A percentile compares a stretch with the other conserved stretches of the same genome.
Conservation (phyloP, 2,797 vertebrate genomes). For the Myripristis murdjan region DNA sequence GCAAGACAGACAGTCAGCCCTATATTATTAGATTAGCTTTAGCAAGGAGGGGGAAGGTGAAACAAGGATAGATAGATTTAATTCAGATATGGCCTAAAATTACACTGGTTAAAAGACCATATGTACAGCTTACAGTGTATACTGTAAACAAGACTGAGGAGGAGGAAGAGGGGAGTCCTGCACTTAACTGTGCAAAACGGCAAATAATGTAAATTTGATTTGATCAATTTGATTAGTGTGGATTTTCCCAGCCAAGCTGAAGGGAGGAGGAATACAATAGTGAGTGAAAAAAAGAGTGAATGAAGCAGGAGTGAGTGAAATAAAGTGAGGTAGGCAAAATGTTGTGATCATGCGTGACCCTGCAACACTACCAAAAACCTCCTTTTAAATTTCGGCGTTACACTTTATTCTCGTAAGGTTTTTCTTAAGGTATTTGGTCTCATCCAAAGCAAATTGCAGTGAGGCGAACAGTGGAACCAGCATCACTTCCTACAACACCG, state of each 20-base stretch:
- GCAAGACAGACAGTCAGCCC: conserved; percentile 11
- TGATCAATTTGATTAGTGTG: neutral
- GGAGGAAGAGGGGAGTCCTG: neutral
- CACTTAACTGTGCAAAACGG: neutral
- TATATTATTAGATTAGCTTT: conserved; percentile 13
- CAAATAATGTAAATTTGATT: neutral
- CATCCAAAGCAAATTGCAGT: neutral
- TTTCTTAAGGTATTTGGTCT: too few species aligned
- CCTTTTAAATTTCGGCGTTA: too few species aligned
- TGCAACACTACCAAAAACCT: conserved; percentile 11
- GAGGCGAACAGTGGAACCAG: too few species aligned
- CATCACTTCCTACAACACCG: too few species aligned
- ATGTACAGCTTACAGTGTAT: too few species aligned
- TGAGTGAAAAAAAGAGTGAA: conserved; percentile 7
- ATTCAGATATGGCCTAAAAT: too few species aligned
- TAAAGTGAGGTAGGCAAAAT: conserved; percentile 22
- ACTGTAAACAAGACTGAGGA: neutral
- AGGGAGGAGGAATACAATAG: neutral
- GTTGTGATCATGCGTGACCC: conserved; percentile 42
- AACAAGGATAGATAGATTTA: neutral
- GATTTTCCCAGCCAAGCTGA: conserved; percentile 1
- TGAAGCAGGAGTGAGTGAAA: conserved; percentile 28
- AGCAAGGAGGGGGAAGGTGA: conserved; percentile 27
- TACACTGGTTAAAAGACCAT: too few species aligned
- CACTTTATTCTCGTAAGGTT: too few species aligned